Percentiles rank a stretch among this genome's conserved stretches.
Evolutionary conservation across 2,113 vertebrate genomes (phyloP).

Genomic region (Gambusia holbrooki): DNA sequence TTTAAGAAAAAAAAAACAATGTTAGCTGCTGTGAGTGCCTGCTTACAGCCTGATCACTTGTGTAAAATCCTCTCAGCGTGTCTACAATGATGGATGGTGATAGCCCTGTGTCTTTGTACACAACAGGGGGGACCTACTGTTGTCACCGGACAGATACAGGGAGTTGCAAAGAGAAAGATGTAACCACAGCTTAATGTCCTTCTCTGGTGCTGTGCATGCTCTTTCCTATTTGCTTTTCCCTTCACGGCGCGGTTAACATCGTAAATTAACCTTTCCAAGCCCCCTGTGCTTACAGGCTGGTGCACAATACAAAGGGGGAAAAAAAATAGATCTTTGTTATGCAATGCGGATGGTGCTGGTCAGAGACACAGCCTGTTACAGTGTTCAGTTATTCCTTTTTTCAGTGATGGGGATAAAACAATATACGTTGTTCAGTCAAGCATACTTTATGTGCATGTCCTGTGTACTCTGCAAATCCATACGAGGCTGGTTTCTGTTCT

Average conservation of each 20-base stretch:
- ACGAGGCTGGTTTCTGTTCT: constrained; percentile 86
- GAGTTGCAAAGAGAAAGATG: constrained; percentile 84
- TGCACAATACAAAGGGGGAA: constrained; percentile 80
- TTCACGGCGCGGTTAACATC: constrained; percentile 89
- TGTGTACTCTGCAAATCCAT: constrained; percentile 83
- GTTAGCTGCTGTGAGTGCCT: constrained; percentile 75
- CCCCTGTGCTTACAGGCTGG: constrained; percentile 87
- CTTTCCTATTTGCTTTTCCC: constrained; percentile 88
- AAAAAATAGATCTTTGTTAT: constrained; percentile 66
- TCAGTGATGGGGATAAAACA: constrained; percentile 52
- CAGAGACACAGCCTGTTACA: constrained; percentile 55
- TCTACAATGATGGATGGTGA: constrained; percentile 89
- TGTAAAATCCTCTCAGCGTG: constrained; percentile 85
- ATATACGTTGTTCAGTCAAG: constrained; percentile 80
- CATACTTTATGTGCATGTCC: constrained; percentile 92
- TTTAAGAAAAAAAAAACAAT: constrained; percentile 60
- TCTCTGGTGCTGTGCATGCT: constrained; percentile 91
- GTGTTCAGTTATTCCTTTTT: constrained; percentile 46
- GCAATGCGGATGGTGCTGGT: constrained; percentile 65
- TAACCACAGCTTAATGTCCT: constrained; percentile 84
- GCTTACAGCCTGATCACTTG: constrained; percentile 87
- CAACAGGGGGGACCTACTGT: constrained; percentile 82
- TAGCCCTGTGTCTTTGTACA: constrained; percentile 84
- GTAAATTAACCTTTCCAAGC: constrained; percentile 89
- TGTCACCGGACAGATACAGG: constrained; percentile 85